Evolutionary conservation across 2,113 vertebrate species (phyloP), one percentile per base, ranked within the genome.

Genomic region (Hemibagrus wyckioides): DNA sequence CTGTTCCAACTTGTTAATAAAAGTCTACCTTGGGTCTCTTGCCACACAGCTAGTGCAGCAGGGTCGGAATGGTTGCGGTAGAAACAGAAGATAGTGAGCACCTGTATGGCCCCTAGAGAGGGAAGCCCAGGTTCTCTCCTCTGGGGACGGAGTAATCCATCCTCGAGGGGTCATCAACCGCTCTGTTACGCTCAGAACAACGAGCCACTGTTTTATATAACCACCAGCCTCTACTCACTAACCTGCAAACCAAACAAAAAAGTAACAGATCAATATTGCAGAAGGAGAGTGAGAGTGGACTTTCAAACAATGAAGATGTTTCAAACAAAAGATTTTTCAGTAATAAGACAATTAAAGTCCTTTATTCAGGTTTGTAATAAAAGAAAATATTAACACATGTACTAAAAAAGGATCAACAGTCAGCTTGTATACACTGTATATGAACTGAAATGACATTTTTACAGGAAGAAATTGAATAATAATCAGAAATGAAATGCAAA

Each of bases 71-170:
- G 85, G 92, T 96, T 94, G 94, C 96, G 94, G 92, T 96, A 94
- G 95, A 96, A 97, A 97, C 95, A 90, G 89, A 90, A 89, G 90
- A 92, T 87, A 93, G 92, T 93, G 92, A 90, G 94, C 90, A 90
- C 88, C 88, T 88, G 89, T 87, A 80, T 0, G 0, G 80, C 85
- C 84, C 88, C 48, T 61, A 13, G 82, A 84, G 85, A 87, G 41
- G 65, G 71, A 61, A 76, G 82, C 84, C 82, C 87, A 89, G 87
- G 91, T 71, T 67, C 89, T 69, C 23, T 48, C 19, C 88, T 89
- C 85, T 56, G 3, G 80, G 88, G 76, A 88, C n/a, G 80, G 84
- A 57, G 83, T 44, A 82, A 65, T 80, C 44, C 65, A 28, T 75
- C 73, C 89, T 86, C 61, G n/a, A 75, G 85, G 85, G 81, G 52